Evolutionary conservation across 2,797 vertebrate species (phyloP).

Genomic region (Novumbra hubbsi): DNA sequence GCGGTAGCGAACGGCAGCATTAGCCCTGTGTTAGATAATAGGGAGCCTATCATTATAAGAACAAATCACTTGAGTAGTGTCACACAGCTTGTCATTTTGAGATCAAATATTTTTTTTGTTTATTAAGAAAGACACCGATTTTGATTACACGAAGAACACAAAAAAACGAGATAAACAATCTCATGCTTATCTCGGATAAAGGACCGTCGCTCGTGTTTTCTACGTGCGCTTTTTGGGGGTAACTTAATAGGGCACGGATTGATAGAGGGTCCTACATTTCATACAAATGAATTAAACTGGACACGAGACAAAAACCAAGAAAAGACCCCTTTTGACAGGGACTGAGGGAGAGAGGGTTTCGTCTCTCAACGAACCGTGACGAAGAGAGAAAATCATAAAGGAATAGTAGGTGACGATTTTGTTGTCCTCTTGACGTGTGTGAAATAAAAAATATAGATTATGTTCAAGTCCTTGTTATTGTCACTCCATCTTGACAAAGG

Average conservation of each 20-base stretch:
- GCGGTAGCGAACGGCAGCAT: conserved; percentile 51
- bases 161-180: conserved; percentile 48
- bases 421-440: conserved; percentile 8
- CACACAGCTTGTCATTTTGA: conserved; percentile 23
- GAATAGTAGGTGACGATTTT: conserved; percentile 46
- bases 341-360: conserved; percentile 48
- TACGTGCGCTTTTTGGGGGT: conserved; percentile 56
- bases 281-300: conserved; percentile 60
- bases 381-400: conserved; percentile 61
- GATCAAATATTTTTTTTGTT: conserved; percentile 44
- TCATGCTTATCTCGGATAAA: conserved; percentile 65
- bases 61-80: conserved; percentile 32
- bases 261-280: conserved; percentile 42
- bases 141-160: conserved; percentile 32
- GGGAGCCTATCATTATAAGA: conserved; percentile 52
- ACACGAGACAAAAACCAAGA: neutral
- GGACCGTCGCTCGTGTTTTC: conserved; percentile 62
- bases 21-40: conserved; percentile 45
- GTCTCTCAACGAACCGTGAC: conserved; percentile 49
- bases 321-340: conserved; percentile 19
- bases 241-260: conserved; percentile 58
- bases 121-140: conserved; percentile 36
- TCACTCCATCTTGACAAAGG: conserved; percentile 63
- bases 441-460: conserved; percentile 27
- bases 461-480: conserved; percentile 56